A percentile compares a stretch with the other conserved stretches of the same genome.
Evolutionary conservation across 2,113 vertebrate species (phyloP).

Genomic region (Brachypteracias leptosomus): DNA sequence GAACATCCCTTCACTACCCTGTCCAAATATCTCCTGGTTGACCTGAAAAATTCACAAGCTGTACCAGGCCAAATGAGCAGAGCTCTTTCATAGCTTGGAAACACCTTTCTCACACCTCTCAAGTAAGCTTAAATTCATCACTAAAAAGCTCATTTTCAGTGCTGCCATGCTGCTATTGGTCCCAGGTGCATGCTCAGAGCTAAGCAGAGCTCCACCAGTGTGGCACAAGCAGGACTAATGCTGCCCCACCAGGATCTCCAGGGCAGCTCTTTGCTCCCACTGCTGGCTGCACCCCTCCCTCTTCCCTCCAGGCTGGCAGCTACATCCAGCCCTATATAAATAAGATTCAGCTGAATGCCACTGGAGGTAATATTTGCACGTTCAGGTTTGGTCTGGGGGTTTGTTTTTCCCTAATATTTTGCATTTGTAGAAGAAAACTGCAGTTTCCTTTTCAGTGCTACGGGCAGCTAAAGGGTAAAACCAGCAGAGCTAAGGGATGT

Average conservation of each 20-base stretch:
- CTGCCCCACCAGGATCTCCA: fast-evolving
- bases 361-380: not conserved
- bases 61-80: not conserved
- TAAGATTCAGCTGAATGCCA: not conserved
- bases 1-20: not conserved
- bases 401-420: not conserved
- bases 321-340: not conserved
- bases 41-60: not conserved
- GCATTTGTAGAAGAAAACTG: not conserved
- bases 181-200: not conserved
- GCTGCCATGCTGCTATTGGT: not conserved
- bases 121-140: not conserved
- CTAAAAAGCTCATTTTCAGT: not conserved
- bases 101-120: not conserved
- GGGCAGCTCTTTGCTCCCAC: not conserved
- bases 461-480: not conserved
- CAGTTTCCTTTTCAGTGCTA: not conserved
- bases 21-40: not conserved
- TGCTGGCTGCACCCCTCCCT: not conserved
- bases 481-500: not conserved
- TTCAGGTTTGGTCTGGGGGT: not conserved
- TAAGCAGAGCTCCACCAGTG: fast-evolving
- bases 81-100: not conserved
- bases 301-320: not conserved
- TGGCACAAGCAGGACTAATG: not conserved